Evolutionary conservation across 2,113 vertebrate genomes (phyloP).

Genomic region (Vidua macroura): DNA sequence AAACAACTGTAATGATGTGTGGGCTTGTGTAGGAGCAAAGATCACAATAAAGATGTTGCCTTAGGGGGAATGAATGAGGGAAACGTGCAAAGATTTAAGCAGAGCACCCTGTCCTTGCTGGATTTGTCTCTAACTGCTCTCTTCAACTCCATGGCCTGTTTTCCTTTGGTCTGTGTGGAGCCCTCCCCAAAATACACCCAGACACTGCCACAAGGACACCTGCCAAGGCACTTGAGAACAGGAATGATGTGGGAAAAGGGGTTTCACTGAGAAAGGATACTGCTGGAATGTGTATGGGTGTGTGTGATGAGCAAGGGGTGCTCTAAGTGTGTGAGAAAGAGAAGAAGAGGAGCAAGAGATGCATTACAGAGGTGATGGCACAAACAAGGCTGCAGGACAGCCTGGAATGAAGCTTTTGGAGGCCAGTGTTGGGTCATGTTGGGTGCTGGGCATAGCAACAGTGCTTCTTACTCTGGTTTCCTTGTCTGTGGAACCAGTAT

Average conservation of each 20-base stretch:
- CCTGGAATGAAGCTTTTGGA: background rate
- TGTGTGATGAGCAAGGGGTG: background rate
- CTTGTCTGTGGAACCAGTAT: background rate
- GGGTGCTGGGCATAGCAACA: background rate
- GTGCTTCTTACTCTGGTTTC: background rate
- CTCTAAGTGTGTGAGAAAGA: background rate
- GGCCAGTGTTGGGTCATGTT: background rate
- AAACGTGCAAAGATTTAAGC: constrained; percentile 26
- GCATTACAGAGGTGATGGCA: background rate
- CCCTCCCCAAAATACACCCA: background rate
- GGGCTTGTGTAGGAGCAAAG: constrained; percentile 52
- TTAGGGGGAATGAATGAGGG: background rate
- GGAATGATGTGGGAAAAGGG: background rate
- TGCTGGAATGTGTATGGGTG: background rate
- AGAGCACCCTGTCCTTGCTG: background rate
- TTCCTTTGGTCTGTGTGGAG: background rate
- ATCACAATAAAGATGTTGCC: constrained; percentile 53
- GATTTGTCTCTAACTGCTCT: background rate
- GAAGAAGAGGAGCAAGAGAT: background rate
- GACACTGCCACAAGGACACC: too few species aligned
- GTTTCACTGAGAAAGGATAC: background rate
- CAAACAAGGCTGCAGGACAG: background rate
- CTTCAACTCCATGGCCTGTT: background rate
- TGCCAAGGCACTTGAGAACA: background rate
- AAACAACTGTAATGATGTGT: constrained; percentile 66